Conservation (phyloP, 1,140 invertebrate genomes). For the Atta colombica region DNA sequence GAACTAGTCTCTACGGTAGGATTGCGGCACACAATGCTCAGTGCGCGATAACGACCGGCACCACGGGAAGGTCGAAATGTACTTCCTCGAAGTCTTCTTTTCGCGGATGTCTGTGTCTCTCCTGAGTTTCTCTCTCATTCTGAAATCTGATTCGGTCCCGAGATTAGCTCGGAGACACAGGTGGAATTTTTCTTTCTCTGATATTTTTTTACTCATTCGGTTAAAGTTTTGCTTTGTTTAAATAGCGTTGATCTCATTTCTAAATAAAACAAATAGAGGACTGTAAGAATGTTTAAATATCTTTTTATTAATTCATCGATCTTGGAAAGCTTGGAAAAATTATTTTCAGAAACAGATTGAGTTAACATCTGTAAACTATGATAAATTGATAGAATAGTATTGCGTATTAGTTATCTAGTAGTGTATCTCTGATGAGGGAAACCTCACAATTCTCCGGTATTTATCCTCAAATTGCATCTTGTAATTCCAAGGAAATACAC, state of each 20-base stretch:
- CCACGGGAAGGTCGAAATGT: constrained; percentile 48
- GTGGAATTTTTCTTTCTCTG: constrained; percentile 36
- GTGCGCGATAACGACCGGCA: constrained; percentile 41
- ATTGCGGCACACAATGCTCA: constrained; percentile 54
- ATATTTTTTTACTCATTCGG: background rate
- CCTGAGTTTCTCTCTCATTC: background rate
- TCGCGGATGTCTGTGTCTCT: constrained; percentile 32
- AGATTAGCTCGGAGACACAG: constrained; percentile 41
- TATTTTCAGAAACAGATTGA: background rate
- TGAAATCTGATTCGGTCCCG: constrained; percentile 29
- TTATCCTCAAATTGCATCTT: constrained; percentile 14
- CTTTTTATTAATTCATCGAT: background rate
- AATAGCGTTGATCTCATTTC: background rate
- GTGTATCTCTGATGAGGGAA: constrained; percentile 12
- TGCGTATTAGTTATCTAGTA: background rate
- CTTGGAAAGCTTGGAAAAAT: constrained; percentile 14
- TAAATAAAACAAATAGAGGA: background rate
- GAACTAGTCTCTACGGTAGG: constrained; percentile 38
- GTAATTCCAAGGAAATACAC: constrained; percentile 20
- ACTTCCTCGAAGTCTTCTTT: constrained; percentile 56
- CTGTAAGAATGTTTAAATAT: background rate
- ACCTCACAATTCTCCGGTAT: background rate
- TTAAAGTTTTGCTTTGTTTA: background rate
- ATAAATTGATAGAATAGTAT: constrained; percentile 7
- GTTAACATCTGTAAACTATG: constrained; percentile 27